These are phyloP conservation scores for Apotomis betuletana DNA, from an alignment of 2,888 invertebrate species.

Conservation along the genomic window DNA sequence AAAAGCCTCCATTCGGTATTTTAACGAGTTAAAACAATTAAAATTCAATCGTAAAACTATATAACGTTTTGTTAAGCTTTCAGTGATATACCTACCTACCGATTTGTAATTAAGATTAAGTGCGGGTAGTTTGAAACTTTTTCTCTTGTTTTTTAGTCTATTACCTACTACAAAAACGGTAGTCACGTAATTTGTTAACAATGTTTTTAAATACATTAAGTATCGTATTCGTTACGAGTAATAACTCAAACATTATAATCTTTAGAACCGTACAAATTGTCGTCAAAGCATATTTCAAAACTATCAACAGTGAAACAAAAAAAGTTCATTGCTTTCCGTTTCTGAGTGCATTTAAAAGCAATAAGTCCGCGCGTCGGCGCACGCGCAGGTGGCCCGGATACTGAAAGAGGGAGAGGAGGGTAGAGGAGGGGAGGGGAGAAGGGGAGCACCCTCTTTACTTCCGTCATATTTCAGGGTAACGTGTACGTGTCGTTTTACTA, in stretches of 20 bases:
- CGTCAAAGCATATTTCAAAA: slow-evolving; percentile 55
- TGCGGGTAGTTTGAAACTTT: no score
- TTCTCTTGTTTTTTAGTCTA: no score
- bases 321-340: slow-evolving; percentile 70
- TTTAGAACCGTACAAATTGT: slow-evolving; percentile 42
- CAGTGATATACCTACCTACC: no score
- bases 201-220: no score
- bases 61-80: no score
- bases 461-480: slow-evolving; percentile 27
- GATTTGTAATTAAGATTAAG: no score
- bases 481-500: slow-evolving; percentile 17
- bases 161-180: no score
- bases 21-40: background rate
- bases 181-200: no score
- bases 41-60: no score
- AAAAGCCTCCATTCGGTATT: background rate
- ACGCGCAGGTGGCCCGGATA: slow-evolving; percentile 81
- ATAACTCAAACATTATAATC: background rate
- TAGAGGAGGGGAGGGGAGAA: slow-evolving; percentile 42
- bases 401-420: slow-evolving; percentile 61
- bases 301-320: slow-evolving; percentile 65
- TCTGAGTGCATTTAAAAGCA: slow-evolving; percentile 74
- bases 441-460: slow-evolving; percentile 41
- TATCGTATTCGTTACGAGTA: background rate
- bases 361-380: slow-evolving; percentile 68